Evolutionary conservation across 2,888 invertebrate genomes (phyloP), one percentile per base, ranked within the genome.

Genomic region (Diadegma fenestrale): DNA sequence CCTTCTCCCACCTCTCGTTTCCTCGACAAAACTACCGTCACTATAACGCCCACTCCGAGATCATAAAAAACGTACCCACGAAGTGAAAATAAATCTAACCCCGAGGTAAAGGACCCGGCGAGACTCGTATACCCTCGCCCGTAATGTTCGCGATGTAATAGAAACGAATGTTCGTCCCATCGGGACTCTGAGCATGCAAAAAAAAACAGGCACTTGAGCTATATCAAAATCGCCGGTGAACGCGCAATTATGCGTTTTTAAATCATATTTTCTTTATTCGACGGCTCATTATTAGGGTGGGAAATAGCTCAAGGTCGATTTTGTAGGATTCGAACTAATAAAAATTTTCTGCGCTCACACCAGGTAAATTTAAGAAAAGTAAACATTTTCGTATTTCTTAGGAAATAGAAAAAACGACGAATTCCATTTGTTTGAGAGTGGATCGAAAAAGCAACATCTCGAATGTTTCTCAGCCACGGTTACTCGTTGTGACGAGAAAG

Each of bases 11-110:
- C 68, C 22, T 51, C 61, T 68, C 33, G 17, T 64, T 41, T 51
- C 63, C 41, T 48, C 73, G 69, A 81, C 78, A 87, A 84, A 86
- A 88, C 84, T 82, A 77, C 66, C 71, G 86, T 87, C 90, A 89
- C 91, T 86, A 87, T 91, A 90, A 89, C 90, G 89, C 90, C 87
- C 89, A 87, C 71, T 75, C 48, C 88, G 87, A 86, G 91, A 88
- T 90, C 91, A 91, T 92, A 93, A 92, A 91, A 92, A 92, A 54
- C 64, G 61, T 92, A 91, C 89, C 92, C 89, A 91, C 87, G 83
- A 88, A 93, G 93, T 93, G 93, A 93, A 94, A 94, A 93, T 94
- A 93, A 94, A 93, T 94, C 93, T 92, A 92, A 92, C 91, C 85
- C 89, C 86, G 79, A 51, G 80, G 81, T 79, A 78, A 80, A 76